Evolutionary conservation across 92 coral and sea anemone species (phyloP).

Genomic region (Paramuricea clavata): DNA sequence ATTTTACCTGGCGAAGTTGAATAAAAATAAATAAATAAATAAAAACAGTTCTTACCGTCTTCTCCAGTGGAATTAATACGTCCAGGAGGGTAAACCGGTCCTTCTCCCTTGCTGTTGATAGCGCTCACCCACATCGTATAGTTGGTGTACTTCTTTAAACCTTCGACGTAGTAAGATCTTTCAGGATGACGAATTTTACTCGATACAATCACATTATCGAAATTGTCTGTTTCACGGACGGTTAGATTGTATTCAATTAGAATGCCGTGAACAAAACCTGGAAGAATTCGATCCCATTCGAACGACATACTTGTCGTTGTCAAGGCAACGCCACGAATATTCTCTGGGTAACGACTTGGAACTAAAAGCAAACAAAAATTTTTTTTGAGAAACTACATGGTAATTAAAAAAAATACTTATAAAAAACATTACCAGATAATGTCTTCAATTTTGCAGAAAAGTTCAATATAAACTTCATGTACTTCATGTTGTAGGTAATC

Average conservation of each 20-base stretch:
- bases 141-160: conserved; percentile 37
- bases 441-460: too few species aligned
- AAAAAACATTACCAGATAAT: too few species aligned
- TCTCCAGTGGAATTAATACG: conserved; percentile 28
- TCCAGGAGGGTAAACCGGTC: conserved; percentile 22
- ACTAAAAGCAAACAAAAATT: neutral
- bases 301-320: conserved; percentile 32
- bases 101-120: conserved; percentile 20
- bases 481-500: too few species aligned
- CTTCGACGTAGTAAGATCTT: conserved; percentile 18
- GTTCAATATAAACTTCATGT: too few species aligned
- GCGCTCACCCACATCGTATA: conserved; percentile 40
- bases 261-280: conserved; percentile 29
- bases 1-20: too few species aligned
- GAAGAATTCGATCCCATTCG: conserved; percentile 35
- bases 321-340: conserved; percentile 27
- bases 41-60: conserved; percentile 39
- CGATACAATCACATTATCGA: neutral
- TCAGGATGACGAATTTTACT: neutral
- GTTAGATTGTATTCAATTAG: conserved; percentile 18
- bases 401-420: too few species aligned
- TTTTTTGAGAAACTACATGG: too few species aligned
- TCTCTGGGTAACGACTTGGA: conserved; percentile 40
- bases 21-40: too few species aligned
- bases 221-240: conserved; percentile 8